Conservation (phyloP, 2,113 vertebrate species). For the Stegastes partitus region DNA sequence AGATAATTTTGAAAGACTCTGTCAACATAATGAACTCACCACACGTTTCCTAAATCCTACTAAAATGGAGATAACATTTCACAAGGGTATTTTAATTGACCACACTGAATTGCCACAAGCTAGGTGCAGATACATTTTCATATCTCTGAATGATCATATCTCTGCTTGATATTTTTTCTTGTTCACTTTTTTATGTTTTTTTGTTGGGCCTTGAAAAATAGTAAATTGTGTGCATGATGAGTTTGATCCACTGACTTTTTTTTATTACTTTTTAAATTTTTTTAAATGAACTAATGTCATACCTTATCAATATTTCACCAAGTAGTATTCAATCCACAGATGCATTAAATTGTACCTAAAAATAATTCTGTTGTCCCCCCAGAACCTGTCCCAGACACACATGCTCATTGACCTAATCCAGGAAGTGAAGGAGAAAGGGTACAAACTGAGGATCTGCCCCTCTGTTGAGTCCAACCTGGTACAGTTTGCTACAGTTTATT, state of each 20-base stretch:
- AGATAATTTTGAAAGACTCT: conserved; percentile 54
- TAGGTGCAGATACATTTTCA: conserved; percentile 8
- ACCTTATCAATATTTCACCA: not conserved
- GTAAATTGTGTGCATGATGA: not conserved
- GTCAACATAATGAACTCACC: conserved; percentile 61
- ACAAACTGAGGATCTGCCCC: conserved; percentile 92
- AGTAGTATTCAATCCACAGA: not conserved
- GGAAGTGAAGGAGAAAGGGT: conserved; percentile 94
- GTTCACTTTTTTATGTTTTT: not conserved
- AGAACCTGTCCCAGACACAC: conserved; percentile 97
- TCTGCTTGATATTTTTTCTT: conserved; percentile 1
- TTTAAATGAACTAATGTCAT: not conserved
- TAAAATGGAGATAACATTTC: conserved; percentile 44
- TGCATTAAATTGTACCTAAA: not conserved
- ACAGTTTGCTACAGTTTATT: conserved; percentile 41
- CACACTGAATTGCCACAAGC: conserved; percentile 37
- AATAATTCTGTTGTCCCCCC: conserved; percentile 43
- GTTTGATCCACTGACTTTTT: not conserved
- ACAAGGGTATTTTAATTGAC: conserved; percentile 48
- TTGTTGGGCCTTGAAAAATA: not conserved
- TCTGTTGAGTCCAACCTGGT: conserved; percentile 89
- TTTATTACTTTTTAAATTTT: too few species aligned
- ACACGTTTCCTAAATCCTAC: conserved; percentile 44
- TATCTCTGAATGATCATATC: conserved; percentile 7
- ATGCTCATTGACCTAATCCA: conserved; percentile 93